Evolutionary conservation across 2,797 vertebrate genomes (phyloP).

Genomic region (Sus cebifrons): DNA sequence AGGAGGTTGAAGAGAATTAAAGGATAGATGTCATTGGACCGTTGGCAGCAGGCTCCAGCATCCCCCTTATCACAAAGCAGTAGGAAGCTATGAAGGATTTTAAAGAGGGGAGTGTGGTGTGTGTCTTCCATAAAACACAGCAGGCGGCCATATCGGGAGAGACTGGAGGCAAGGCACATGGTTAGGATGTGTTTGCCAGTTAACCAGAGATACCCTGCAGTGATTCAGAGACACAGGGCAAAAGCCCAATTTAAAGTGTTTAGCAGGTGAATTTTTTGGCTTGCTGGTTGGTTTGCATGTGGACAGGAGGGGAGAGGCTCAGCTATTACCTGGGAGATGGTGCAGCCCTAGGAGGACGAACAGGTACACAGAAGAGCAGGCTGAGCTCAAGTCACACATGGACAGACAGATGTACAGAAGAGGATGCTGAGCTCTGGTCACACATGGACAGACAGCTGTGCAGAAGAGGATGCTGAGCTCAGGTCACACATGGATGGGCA

Average conservation of each 20-base stretch:
- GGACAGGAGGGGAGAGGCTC: neutral
- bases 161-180: neutral
- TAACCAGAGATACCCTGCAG: neutral
- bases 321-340: neutral
- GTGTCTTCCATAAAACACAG: neutral
- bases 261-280: neutral
- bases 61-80: neutral
- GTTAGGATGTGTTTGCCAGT: neutral
- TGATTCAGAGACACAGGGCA: neutral
- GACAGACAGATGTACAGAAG: too few species aligned
- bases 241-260: neutral
- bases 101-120: neutral
- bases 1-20: neutral
- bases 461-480: too few species aligned
- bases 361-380: too few species aligned
- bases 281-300: neutral
- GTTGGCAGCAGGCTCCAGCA: neutral
- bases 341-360: neutral
- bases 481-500: too few species aligned
- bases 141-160: neutral
- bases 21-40: neutral
- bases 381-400: too few species aligned
- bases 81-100: neutral
- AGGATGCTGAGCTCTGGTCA: too few species aligned
- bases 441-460: too few species aligned